Evolutionary conservation across 2,888 invertebrate species (phyloP), one percentile per base, ranked within the genome.

Genomic region (Tiliacea aurago): DNA sequence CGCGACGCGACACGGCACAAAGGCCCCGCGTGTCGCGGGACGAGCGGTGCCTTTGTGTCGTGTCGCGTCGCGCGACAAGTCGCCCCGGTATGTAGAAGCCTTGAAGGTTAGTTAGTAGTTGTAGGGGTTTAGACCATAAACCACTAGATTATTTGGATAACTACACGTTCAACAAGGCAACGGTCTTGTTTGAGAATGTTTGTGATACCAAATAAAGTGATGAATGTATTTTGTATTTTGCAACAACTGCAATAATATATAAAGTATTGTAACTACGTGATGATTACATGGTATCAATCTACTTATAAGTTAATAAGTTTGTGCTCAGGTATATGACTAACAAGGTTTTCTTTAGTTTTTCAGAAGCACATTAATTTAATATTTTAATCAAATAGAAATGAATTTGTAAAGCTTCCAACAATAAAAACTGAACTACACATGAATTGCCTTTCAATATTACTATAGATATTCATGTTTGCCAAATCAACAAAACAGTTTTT

Each of bases 71-170:
- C n/a, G n/a, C n/a, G n/a, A n/a, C n/a, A n/a, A n/a, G n/a, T n/a
- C n/a, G n/a, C n/a, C n/a, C n/a, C n/a, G n/a, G n/a, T n/a, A n/a
- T n/a, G n/a, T n/a, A n/a, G n/a, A n/a, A n/a, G n/a, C n/a, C n/a
- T n/a, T 70, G 78, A 84, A 83, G 86, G 83, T 78, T 71, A 73
- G 37, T 23, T 23, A 47, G 59, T 71, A 41, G n/a, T 63, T 61
- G 15, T 70, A 61, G 64, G 53, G 53, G 61, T 56, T 67, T 3
- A 66, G 33, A 45, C 28, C 28, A 51, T 43, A 62, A 63, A 71
- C 23, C 2, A 47, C 23, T 23, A 66, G 66, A 63, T 33, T 61
- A 51, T 68, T 23, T 59, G 43, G 6, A 55, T 65, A 68, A 10
- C n/a, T 51, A 18, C 13, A 13, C 33, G 15, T 37, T 63, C 4